Evolutionary conservation across 2,888 invertebrate genomes (phyloP), one percentile per base, ranked within the genome.

Genomic region (Dilophus febrilis): DNA sequence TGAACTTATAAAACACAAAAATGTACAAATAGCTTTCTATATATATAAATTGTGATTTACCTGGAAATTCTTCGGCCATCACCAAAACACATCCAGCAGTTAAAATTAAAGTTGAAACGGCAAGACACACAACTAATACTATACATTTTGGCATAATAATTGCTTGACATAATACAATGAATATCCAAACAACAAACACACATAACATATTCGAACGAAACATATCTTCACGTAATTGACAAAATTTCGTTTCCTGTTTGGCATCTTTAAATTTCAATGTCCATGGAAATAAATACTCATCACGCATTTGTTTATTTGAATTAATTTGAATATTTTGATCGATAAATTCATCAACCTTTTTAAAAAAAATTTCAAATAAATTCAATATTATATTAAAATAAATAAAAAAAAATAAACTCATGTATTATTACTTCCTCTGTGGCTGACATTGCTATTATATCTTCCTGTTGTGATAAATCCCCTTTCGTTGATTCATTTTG

Each of bases 191-290:
- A 49, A 90, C 74, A 56, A 86, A 80, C 52, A 90, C 87, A 64
- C 91, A 91, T 55, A 88, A 70, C 68, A 92, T 84, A 59, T 94
- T 92, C 13, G 91, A 91, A 56, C 88, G 86, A 66, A 92, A 92
- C 74, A 91, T 90, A 51, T 79, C 81, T 64, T 94, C 92, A 40
- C 86, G 76, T 41, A 87, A 68, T 54, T 81, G 77, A 45, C 80
- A 80, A 61, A 90, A 94, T 72, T 83, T 80, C 27, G 70, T 67
- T 61, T 97, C 95, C 52, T 90, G 73, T 14, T 74, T 72, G 29
- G 70, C 64, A 45, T 86, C 79, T 41, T 82, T 80, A 65, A 95
- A 97, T 45, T 82, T 76, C 44, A 97, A 68, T 6, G 87, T 83
- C 78, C 90, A 82, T 4, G 77, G 66, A 53, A 80, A 77, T 53